Percentiles rank a stretch among this genome's conserved stretches.
These are phyloP conservation scores for Varanus salvator DNA, from an alignment of 2,113 vertebrate genomes.

Conservation along the genomic window DNA sequence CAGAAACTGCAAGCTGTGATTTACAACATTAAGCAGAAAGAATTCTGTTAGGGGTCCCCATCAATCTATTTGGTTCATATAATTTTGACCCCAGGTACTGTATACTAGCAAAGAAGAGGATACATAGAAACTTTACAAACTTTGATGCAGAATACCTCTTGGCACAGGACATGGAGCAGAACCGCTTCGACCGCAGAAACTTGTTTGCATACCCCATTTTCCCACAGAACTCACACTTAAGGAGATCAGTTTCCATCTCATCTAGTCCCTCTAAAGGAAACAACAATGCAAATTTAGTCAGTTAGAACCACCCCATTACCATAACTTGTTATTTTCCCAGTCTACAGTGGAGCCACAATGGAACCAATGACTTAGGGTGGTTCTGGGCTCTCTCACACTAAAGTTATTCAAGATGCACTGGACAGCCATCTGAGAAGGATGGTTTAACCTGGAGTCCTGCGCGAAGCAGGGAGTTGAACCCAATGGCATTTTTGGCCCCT, in stretches of 20 bases:
- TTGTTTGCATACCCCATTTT: slow-evolving; percentile 93
- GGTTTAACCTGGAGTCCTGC: too few species aligned
- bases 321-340: neutral
- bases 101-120: neutral
- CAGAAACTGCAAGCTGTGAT: neutral
- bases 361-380: too few species aligned
- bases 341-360: neutral
- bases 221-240: slow-evolving; percentile 96
- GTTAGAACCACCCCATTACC: slow-evolving; percentile 15
- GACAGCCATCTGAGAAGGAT: too few species aligned
- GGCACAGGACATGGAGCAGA: slow-evolving; percentile 96
- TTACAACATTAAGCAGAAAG: neutral
- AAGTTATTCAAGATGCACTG: too few species aligned
- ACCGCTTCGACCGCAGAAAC: slow-evolving; percentile 94
- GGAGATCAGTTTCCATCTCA: slow-evolving; percentile 85
- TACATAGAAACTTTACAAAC: neutral
- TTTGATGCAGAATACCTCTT: slow-evolving; percentile 82
- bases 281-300: slow-evolving; percentile 30
- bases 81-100: neutral
- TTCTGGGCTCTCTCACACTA: too few species aligned
- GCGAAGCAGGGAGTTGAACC: too few species aligned
- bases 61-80: neutral
- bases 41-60: neutral
- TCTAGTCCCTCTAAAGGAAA: slow-evolving; percentile 83
- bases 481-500: too few species aligned